Base-by-base conservation (phyloP, 2,888 invertebrate species). In the Diaperis boleti region DNA sequence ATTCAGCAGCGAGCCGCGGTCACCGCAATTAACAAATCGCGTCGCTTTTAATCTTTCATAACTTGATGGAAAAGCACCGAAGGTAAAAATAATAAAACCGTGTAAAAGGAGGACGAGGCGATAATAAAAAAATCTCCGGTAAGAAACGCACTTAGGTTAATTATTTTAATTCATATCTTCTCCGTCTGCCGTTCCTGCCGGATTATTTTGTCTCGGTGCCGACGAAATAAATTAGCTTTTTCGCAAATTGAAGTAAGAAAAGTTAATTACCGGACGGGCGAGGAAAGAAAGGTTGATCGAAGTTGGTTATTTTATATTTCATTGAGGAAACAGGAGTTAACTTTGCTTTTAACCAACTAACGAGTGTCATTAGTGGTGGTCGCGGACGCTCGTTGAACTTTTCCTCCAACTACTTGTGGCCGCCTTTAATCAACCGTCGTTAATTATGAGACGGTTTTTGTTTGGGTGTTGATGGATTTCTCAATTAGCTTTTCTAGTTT, bases 121-220 rank as follows among this genome's bases (percentile, higher is more conserved):
- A 41, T 37, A 29, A 59, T 52, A 60, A 60, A 64, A 59, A 55
- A 45, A 47, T 31, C 31, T n/a, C 31, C 31, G 7, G 47, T 15
- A 47, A 31, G 26, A 47, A 31, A 47, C 31, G 47, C 45, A 45
- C 15, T 47, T 47, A 31, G 69, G 73, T 72, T 76, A 76, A 76
- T 76, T 76, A 76, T 76, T 75, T 74, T 74, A 77, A 76, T 76
- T 76, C 75, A 75, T 75, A 74, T 72, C 71, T 71, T 65, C 65
- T 68, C 68, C 67, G 72, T 72, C 73, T 72, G 69, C 69, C 62
- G 72, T 73, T 70, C 69, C 45, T 67, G 67, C 70, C 64, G 71
- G 72, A 75, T 74, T 74, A 76, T 77, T 77, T 74, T 72, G 76
- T 76, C 71, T 73, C 69, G 64, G 71, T 68, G 65, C 69, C 69